Evolutionary conservation across 2,797 vertebrate genomes (phyloP), one percentile per base, ranked within the genome.

Genomic region (Enteromius fasciolatus): DNA sequence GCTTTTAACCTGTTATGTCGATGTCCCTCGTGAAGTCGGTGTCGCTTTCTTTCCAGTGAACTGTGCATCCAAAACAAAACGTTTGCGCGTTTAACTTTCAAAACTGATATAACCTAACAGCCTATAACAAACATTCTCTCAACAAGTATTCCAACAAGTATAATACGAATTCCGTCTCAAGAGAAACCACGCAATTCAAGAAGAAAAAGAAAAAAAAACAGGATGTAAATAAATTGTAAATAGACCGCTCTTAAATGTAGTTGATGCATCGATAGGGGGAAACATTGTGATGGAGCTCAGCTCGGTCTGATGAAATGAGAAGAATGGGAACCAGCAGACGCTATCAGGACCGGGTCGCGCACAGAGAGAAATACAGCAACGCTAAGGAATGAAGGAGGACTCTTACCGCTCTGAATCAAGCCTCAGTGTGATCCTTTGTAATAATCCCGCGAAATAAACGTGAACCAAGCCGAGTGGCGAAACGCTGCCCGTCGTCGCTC

Each of bases 371-470:
- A 80, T 39, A 67, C 10, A 46, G 54, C 64, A 52, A n/a, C 41
- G 66, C 28, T 39, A 33, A 66, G 73, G 50, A 8, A 70, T 17
- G n/a, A 81, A 17, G 50, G 75, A 23, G 14, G 57, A n/a, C 70
- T 82, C 88, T 89, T 90, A 90, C 88, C 86, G 68, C 78, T 23
- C 64, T 52, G 39, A 57, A 52, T 39, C 52, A 52, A 67, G 57
- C 33, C 57, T 70, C 33, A 52, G 76, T 64, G 80, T 4, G 64
- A 80, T 70, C 31, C 78, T 48, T 54, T 6, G 36, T 11, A 46
- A 78, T 86, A 86, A 83, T 86, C 86, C 86, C 50, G 81, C 66
- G 72, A 80, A 54, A 64, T 66, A 54, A 83, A 77, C 41, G 81
- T 20, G 69, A 64, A 76, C 23, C 75, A 78, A 67, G 57, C 78